Base-by-base conservation (phyloP, 2,113 vertebrate genomes). In the Anseranas semipalmata region DNA sequence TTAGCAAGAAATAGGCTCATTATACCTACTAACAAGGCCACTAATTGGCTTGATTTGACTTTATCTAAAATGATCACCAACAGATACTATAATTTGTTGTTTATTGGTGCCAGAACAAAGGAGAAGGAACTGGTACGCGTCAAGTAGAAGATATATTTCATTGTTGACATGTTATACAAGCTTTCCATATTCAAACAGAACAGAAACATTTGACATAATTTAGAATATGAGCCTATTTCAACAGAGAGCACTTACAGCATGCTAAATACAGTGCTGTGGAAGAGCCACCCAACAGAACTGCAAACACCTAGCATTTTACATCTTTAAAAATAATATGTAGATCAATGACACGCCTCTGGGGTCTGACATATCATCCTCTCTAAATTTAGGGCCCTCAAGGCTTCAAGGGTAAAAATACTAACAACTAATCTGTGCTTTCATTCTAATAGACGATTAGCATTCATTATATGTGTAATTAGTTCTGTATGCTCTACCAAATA, bases 381-480 rank as follows among this genome's bases (percentile, higher is more conserved):
- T 97, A 97, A 97, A 97, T 97, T 92, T 97, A 97, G 98, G 97
- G 96, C 97, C 96, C 85, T 87, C 94, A 94, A 96, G 97, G 91
- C 89, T 96, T 97, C 90, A 97, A 97, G 97, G 95, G 97, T 98
- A 98, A 95, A 98, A 98, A 97, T 85, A 92, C 97, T 97, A 98
- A 97, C 96, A 97, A 97, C 97, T 98, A 98, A 97, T 98, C 98
- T 98, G 97, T 98, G 98, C 98, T 98, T 98, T 98, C 98, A 96
- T 96, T 98, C 97, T 98, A 98, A 96, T 96, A 98, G 98, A 98
- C 97, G 98, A 98, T 97, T 97, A 97, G 98, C 96, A 97, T 98
- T 98, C 97, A 87, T 98, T 98, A 97, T 97, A 98, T 95, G 97
- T 95, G 96, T 98, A 97, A 97, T 98, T 96, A 98, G 95, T 97